phyloP scores from a whole-genome alignment of 2,888 invertebrate species.

The Pasiphila rectangulata region DNA sequence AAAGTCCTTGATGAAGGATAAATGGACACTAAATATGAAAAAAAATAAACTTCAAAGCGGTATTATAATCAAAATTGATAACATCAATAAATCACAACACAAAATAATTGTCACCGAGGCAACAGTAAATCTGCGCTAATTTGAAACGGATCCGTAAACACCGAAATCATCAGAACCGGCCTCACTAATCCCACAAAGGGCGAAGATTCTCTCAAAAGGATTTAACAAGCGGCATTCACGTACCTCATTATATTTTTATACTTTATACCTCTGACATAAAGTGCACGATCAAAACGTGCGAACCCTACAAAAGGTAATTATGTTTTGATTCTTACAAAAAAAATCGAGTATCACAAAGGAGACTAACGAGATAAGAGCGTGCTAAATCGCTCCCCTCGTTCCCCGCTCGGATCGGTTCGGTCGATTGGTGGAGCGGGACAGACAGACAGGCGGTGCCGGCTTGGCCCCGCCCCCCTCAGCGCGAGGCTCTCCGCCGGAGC shows the following conservation, averaged over 20 bases:
- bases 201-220: slow-evolving; percentile 72
- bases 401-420: slow-evolving; percentile 76
- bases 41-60: slow-evolving; percentile 20
- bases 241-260: slow-evolving; percentile 80
- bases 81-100: slow-evolving; percentile 54
- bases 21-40: slow-evolving; percentile 8
- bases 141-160: slow-evolving; percentile 71
- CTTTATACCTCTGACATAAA: slow-evolving; percentile 76
- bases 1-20: slow-evolving; percentile 11
- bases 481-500: slow-evolving; percentile 48
- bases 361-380: slow-evolving; percentile 81
- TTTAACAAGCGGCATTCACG: slow-evolving; percentile 78
- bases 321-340: slow-evolving; percentile 80
- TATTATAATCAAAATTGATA: slow-evolving; percentile 13
- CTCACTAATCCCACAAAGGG: slow-evolving; percentile 72
- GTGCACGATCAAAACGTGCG: slow-evolving; percentile 79
- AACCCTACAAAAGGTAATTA: slow-evolving; percentile 81
- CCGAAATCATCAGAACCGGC: slow-evolving; percentile 50
- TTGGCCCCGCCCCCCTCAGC: slow-evolving; percentile 38
- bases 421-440: slow-evolving; percentile 74
- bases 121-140: slow-evolving; percentile 73
- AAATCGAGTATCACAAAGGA: slow-evolving; percentile 80
- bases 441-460: slow-evolving; percentile 40
- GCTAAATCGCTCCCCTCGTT: slow-evolving; percentile 75
- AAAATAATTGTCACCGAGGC: slow-evolving; percentile 56